These are phyloP conservation scores for Styela clava DNA, from an alignment of 23 tunicate genomes.

Conservation along the genomic window DNA sequence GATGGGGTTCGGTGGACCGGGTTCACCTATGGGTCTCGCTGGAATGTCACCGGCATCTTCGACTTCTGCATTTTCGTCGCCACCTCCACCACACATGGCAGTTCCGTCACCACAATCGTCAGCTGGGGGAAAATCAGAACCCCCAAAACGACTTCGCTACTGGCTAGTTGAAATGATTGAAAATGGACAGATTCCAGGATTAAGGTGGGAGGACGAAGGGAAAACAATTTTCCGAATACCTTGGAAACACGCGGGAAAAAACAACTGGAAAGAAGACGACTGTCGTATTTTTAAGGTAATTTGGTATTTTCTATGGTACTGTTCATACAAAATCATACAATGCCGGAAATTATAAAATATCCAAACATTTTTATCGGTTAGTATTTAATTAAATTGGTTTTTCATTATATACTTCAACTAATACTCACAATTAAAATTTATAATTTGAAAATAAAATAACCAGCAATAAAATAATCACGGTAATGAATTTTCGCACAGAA, in stretches of 20 bases:
- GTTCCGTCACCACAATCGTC: conserved; percentile 29
- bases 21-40: conserved; percentile 13
- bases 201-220: conserved; percentile 65
- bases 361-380: too few species aligned
- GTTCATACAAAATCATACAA: too few species aligned
- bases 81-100: conserved; percentile 27
- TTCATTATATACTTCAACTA: too few species aligned
- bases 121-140: conserved; percentile 42
- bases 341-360: too few species aligned
- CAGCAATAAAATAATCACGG: too few species aligned
- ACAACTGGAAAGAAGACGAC: conserved; percentile 87
- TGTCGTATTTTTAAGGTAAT: conserved; percentile 86
- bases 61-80: conserved; percentile 17
- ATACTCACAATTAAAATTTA: too few species aligned
- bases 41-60: conserved; percentile 35
- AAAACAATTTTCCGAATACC: conserved; percentile 86
- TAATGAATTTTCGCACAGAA: too few species aligned
- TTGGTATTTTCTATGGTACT: background rate
- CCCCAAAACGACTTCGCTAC: conserved; percentile 78
- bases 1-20: conserved; percentile 21
- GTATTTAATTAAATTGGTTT: too few species aligned
- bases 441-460: too few species aligned
- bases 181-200: conserved; percentile 77
- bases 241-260: conserved; percentile 97
- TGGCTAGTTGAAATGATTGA: conserved; percentile 94